Conservation (phyloP, 2,113 vertebrate species). For the Oreochromis niloticus region DNA sequence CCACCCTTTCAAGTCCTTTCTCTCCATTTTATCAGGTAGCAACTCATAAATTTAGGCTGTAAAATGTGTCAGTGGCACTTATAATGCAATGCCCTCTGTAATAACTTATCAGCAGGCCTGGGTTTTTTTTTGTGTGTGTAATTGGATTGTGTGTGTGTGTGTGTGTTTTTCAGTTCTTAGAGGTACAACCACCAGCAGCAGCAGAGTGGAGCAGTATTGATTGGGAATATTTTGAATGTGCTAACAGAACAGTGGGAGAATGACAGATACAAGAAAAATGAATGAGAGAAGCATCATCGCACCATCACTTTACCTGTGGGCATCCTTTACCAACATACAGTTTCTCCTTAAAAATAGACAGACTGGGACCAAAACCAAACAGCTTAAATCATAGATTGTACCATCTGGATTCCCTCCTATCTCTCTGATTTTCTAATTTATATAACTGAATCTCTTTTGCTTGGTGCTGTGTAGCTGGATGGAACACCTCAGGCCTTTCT, state of each 20-base stretch:
- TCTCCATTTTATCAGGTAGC: slow-evolving; percentile 16
- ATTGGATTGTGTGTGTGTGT: not conserved
- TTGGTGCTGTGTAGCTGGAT: not conserved
- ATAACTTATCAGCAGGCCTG: slow-evolving; percentile 20
- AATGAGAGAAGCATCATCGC: not conserved
- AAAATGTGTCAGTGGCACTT: slow-evolving; percentile 30
- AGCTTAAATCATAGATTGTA: not conserved
- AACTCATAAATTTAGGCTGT: slow-evolving; percentile 40
- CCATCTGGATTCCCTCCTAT: not conserved
- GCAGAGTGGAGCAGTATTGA: slow-evolving; percentile 15
- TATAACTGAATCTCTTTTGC: not conserved
- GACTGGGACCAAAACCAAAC: not conserved
- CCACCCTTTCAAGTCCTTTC: slow-evolving; percentile 29
- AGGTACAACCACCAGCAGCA: not conserved
- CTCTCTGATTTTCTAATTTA: slow-evolving; percentile 1
- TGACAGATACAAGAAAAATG: not conserved
- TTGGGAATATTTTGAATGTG: slow-evolving; percentile 9
- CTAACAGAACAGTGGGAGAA: not conserved
- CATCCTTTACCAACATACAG: not conserved
- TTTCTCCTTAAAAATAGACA: not conserved
- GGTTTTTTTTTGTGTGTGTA: not conserved
- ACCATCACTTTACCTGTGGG: not conserved
- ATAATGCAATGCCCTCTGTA: slow-evolving; percentile 33
- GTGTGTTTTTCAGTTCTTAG: not conserved
- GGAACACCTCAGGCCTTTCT: slow-evolving; percentile 5